Evolutionary conservation across 1,140 invertebrate species (phyloP), one percentile per base, ranked within the genome.

Genomic region (Lepidurus couesii): DNA sequence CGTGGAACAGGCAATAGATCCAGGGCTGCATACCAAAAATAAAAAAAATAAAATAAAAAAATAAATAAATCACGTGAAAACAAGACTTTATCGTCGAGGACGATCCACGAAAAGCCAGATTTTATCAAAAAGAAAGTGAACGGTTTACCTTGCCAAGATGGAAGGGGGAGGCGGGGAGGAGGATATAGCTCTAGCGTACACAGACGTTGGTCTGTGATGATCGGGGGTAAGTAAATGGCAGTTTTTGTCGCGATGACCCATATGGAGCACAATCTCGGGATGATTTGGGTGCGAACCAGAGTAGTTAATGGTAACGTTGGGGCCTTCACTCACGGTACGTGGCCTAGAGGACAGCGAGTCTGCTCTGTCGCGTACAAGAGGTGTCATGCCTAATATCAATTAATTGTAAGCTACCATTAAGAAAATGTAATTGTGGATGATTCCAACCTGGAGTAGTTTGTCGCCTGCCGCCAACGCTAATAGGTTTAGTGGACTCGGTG

Each of bases 271-370:
- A 42, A 81, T 73, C 83, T 86, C 44, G 83, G 80, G 44, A 83
- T 76, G n/a, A 83, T 42, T 81, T 44, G 80, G 81, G 80, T 75
- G 76, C 11, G 81, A 80, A 26, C 65, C 45, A 42, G 81, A 79
- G 13, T 80, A 78, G 5, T 73, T 21, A 10, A 80, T 77, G 24
- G 45, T 65, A 34, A 78, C 77, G 34, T 65, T 43, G 24, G 44
- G 84, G 75, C 88, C 87, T 82, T 91, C 90, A 82, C 89, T 90
- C 13, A 86, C 87, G 2, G 88, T 90, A 76, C 90, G 86, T 26
- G 91, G 88, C 10, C 91, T 85, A 1, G 90, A 90, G 16, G 91
- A 92, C 86, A 93, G 89, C 84, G 91, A 93, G 83, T 93, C 93
- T 83, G 91, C 93, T 53, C 92, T 88, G 80, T 93, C 92, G 74